phyloP scores from a whole-genome alignment of 2,113 vertebrate genomes.

The Sander lucioperca region DNA sequence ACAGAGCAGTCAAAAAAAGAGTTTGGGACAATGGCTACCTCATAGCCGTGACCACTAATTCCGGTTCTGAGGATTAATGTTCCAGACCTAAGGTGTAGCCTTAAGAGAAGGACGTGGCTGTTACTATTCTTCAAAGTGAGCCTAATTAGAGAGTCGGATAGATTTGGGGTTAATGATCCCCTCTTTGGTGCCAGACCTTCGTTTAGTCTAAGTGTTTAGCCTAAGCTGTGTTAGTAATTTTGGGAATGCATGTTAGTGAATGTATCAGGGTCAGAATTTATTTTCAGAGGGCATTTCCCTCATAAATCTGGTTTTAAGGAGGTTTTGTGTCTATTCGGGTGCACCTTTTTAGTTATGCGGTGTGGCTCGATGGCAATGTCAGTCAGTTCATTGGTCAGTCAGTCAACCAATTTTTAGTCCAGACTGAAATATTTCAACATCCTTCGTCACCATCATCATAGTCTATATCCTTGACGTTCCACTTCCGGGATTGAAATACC shows the following conservation, averaged over 20 bases:
- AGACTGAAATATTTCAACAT: background rate
- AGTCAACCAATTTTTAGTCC: background rate
- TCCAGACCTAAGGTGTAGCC: constrained; percentile 56
- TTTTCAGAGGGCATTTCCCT: background rate
- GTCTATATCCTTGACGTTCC: too few species aligned
- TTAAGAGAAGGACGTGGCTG: constrained; percentile 35
- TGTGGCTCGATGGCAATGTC: background rate
- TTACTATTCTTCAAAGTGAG: constrained; percentile 63
- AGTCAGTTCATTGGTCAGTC: background rate
- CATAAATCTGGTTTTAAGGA: background rate
- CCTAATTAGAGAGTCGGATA: constrained; percentile 58
- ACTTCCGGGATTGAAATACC: too few species aligned
- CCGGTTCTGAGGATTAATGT: constrained; percentile 36
- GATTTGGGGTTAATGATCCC: constrained; percentile 51
- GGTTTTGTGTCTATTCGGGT: background rate
- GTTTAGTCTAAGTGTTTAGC: constrained; percentile 29
- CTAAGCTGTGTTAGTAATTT: constrained; percentile 28
- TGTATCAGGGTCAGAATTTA: background rate
- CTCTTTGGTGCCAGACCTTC: constrained; percentile 36
- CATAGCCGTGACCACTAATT: constrained; percentile 31
- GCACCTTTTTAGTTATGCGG: background rate
- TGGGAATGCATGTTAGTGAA: background rate
- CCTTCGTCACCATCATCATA: background rate
- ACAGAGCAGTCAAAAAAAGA: background rate
- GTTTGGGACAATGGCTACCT: constrained; percentile 10